Evolutionary conservation across 2,797 vertebrate genomes (phyloP).

Genomic region (Mus caroli): DNA sequence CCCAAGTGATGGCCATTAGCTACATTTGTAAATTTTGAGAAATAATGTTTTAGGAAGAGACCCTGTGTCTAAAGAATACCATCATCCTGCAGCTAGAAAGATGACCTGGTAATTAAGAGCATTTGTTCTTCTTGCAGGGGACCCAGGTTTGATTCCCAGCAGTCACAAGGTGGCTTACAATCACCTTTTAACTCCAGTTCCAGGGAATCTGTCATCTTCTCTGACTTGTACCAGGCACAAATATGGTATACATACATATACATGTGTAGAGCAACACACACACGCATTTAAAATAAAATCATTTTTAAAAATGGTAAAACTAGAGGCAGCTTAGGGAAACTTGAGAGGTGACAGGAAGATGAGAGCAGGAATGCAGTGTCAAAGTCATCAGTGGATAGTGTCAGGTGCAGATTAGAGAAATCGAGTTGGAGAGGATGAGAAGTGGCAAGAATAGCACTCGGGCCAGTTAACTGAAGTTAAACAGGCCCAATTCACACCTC

Average conservation of each 20-base stretch:
- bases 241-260: neutral
- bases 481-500: neutral
- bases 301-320: neutral
- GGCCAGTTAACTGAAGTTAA: neutral
- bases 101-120: neutral
- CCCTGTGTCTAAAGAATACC: constrained; percentile 8
- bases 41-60: neutral
- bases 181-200: neutral
- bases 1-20: neutral
- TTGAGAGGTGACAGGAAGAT: neutral
- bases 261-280: neutral
- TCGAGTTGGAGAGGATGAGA: neutral
- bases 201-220: neutral
- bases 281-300: neutral
- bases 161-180: neutral
- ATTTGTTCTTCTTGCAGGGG: neutral
- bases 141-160: neutral
- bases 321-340: neutral
- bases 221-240: neutral
- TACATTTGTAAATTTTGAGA: constrained; percentile 57
- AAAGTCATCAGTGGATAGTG: neutral
- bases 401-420: neutral
- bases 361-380: neutral
- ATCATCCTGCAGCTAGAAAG: neutral
- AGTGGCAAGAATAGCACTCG: neutral